phyloP scores from a whole-genome alignment of 2,888 invertebrate species.

The Rotaria magnacalcarata region DNA sequence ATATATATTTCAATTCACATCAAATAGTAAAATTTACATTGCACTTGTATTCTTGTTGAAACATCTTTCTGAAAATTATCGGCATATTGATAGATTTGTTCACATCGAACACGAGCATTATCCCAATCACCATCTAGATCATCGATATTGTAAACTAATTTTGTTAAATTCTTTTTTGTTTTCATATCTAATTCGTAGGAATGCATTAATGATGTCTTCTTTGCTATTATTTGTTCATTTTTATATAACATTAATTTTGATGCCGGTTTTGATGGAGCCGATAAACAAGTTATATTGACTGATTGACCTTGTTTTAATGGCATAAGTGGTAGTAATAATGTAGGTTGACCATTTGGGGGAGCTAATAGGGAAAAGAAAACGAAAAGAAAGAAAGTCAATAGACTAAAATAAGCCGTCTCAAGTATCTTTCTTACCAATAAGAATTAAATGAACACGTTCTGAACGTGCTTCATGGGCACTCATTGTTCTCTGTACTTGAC shows the following conservation, averaged over 20 bases:
- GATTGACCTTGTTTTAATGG: slow-evolving; percentile 26
- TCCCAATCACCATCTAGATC: neutral
- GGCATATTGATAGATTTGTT: neutral
- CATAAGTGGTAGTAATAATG: neutral
- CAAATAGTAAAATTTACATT: neutral
- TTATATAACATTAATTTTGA: slow-evolving; percentile 29
- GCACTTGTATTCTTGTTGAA: neutral
- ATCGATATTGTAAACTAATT: slow-evolving; percentile 1
- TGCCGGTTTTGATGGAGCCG: neutral
- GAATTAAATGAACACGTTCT: slow-evolving; percentile 10
- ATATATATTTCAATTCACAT: no score
- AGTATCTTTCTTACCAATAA: neutral
- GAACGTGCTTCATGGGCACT: slow-evolving; percentile 5
- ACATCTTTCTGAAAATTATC: neutral
- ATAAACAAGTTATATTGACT: slow-evolving; percentile 17
- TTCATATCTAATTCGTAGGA: neutral
- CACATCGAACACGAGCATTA: neutral
- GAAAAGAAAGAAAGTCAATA: neutral
- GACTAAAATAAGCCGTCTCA: neutral
- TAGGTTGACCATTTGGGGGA: slow-evolving; percentile 10
- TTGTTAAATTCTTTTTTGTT: slow-evolving; percentile 16
- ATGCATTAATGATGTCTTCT: neutral
- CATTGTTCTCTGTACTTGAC: slow-evolving; percentile 25
- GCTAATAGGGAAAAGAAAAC: neutral
- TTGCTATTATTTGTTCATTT: neutral